Conservation (phyloP, 1,140 invertebrate genomes). For the Coelopa frigida region DNA sequence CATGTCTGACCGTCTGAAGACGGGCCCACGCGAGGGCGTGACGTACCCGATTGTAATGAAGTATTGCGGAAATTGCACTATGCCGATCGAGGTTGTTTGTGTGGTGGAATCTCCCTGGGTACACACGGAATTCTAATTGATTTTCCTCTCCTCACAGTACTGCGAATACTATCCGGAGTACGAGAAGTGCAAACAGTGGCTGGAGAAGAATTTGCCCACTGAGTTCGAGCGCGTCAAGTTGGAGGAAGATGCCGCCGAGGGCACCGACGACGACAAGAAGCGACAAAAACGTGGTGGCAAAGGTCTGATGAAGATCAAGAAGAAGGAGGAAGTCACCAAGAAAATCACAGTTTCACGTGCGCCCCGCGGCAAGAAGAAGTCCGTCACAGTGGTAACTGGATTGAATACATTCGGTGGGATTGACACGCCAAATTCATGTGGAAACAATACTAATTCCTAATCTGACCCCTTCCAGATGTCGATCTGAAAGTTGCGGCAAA, state of each 20-base stretch:
- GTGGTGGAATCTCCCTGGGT: neutral
- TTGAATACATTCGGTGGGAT: constrained; percentile 77
- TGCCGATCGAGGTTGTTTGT: constrained; percentile 68
- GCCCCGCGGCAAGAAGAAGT: constrained; percentile 97
- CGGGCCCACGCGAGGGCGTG: constrained; percentile 44
- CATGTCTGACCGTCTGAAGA: constrained; percentile 30
- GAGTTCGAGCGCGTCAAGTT: constrained; percentile 78
- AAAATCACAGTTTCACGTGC: constrained; percentile 85
- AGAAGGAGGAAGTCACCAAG: constrained; percentile 81
- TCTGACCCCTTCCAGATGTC: constrained; percentile 65
- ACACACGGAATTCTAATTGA: neutral
- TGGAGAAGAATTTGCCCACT: constrained; percentile 87
- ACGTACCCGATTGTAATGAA: constrained; percentile 80
- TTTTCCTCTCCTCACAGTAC: constrained; percentile 55
- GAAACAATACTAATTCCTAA: neutral
- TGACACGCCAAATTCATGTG: neutral
- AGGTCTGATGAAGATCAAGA: constrained; percentile 80
- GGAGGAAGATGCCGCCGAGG: constrained; percentile 54
- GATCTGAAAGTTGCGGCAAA: constrained; percentile 97
- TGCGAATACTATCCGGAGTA: constrained; percentile 97
- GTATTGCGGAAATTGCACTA: constrained; percentile 92
- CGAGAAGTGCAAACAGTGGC: constrained; percentile 95
- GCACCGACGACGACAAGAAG: constrained; percentile 81
- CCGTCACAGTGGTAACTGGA: constrained; percentile 85
- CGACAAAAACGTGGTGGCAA: constrained; percentile 85